A percentile compares a stretch with the other conserved stretches of the same genome.
Evolutionary conservation across 2,888 invertebrate species (phyloP).

Genomic region (Mactromeris polynyma): DNA sequence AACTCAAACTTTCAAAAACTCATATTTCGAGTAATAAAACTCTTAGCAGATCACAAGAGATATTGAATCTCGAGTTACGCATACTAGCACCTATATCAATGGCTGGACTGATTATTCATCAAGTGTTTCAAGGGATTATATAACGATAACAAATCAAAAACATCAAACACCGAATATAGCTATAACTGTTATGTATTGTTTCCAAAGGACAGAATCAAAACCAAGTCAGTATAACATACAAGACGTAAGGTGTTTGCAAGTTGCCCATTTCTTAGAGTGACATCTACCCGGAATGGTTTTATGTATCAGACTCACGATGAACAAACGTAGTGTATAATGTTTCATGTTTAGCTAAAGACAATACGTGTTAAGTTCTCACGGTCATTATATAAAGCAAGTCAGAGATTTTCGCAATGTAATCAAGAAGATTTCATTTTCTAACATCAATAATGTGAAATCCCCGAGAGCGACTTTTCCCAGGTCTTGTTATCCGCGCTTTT

Average conservation of each 20-base stretch:
- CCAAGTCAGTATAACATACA: neutral
- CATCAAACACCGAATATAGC: too few relatives aligned
- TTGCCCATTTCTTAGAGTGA: neutral
- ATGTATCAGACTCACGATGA: neutral
- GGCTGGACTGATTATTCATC: too few relatives aligned
- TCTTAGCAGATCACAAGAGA: too few relatives aligned
- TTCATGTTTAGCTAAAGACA: neutral
- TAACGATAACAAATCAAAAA: too few relatives aligned
- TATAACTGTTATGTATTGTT: too few relatives aligned
- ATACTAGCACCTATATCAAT: too few relatives aligned
- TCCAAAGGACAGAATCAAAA: neutral
- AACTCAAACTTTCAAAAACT: too few relatives aligned
- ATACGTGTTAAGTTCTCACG: constrained; percentile 44
- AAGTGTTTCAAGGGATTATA: too few relatives aligned
- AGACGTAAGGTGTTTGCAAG: too few relatives aligned
- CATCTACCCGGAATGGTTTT: neutral
- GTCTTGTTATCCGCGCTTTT: constrained; percentile 14
- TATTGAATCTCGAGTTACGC: too few relatives aligned
- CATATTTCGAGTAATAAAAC: too few relatives aligned
- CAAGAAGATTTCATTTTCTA: neutral
- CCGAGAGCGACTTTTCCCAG: constrained; percentile 24
- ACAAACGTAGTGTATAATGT: neutral
- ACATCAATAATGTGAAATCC: constrained; percentile 8
- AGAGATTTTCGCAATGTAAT: constrained; percentile 10
- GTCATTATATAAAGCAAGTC: constrained; percentile 16